A percentile compares a stretch with the other conserved stretches of the same genome.
These are phyloP conservation scores for Saturnia pavonia DNA, from an alignment of 2,888 invertebrate genomes.

Conservation along the genomic window DNA sequence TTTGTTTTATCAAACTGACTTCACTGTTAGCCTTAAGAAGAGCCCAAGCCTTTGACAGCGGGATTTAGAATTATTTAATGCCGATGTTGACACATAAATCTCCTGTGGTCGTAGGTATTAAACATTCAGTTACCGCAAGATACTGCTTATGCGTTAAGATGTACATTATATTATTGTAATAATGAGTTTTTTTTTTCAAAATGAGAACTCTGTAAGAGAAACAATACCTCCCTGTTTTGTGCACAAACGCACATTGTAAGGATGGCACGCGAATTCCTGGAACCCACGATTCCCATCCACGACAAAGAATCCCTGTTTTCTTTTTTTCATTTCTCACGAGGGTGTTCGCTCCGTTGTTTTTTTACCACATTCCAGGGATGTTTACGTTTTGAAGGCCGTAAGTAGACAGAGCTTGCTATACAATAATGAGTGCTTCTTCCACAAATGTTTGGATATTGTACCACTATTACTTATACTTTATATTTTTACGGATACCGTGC, in stretches of 20 bases:
- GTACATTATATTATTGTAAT: neutral
- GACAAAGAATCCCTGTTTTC: slow-evolving; percentile 59
- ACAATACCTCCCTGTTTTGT: slow-evolving; percentile 34
- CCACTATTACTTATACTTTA: neutral
- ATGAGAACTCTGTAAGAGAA: slow-evolving; percentile 5
- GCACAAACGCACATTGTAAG: slow-evolving; percentile 49
- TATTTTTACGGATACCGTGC: neutral
- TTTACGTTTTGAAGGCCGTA: slow-evolving; percentile 71
- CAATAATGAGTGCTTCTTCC: neutral
- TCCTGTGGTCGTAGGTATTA: no score
- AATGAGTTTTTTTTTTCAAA: neutral
- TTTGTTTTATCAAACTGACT: no score
- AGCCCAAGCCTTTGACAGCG: no score
- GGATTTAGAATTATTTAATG: no score
- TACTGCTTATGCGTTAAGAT: neutral
- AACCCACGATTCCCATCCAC: slow-evolving; percentile 73
- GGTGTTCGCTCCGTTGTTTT: slow-evolving; percentile 61
- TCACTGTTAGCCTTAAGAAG: no score
- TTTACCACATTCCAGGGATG: slow-evolving; percentile 70
- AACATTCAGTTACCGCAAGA: no score
- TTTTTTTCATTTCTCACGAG: slow-evolving; percentile 68
- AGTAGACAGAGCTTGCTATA: slow-evolving; percentile 23
- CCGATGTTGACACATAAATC: no score
- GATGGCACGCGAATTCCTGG: slow-evolving; percentile 79
- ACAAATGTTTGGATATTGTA: neutral